These are phyloP conservation scores for Drosophila ohnishii DNA, from an alignment of 1,140 invertebrate species.

Conservation along the genomic window DNA sequence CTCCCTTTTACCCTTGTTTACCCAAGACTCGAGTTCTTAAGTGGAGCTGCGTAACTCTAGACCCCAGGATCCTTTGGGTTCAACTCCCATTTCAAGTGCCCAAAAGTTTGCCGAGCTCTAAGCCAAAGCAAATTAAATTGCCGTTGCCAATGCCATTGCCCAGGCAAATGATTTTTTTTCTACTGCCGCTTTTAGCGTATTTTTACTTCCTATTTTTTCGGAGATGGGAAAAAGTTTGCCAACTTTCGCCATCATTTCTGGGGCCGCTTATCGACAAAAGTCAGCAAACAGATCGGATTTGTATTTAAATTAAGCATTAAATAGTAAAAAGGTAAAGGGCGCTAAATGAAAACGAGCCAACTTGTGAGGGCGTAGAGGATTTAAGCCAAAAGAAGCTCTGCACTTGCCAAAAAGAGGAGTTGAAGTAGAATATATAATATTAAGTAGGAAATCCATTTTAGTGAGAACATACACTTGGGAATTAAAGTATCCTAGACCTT, in stretches of 20 bases:
- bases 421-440: not conserved
- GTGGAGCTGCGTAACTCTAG: constrained; percentile 15
- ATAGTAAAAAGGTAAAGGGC: constrained; percentile 49
- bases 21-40: constrained; percentile 15
- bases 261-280: constrained; percentile 68
- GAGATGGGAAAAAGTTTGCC: constrained; percentile 31
- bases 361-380: constrained; percentile 49
- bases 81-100: constrained; percentile 48
- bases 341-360: constrained; percentile 59
- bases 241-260: constrained; percentile 68
- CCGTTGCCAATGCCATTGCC: constrained; percentile 59
- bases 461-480: too few relatives aligned
- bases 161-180: constrained; percentile 25
- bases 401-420: constrained; percentile 11
- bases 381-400: constrained; percentile 12
- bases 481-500: too few relatives aligned
- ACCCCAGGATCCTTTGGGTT: constrained; percentile 17
- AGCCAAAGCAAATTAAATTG: constrained; percentile 64
- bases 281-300: constrained; percentile 75
- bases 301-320: constrained; percentile 77
- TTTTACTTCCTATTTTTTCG: not conserved
- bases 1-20: constrained; percentile 11
- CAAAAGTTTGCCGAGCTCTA: constrained; percentile 47
- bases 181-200: constrained; percentile 1
- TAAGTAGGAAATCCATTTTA: too few relatives aligned